Base-by-base conservation (phyloP, 2,888 invertebrate species). In the Rhaphigaster nebulosa region DNA sequence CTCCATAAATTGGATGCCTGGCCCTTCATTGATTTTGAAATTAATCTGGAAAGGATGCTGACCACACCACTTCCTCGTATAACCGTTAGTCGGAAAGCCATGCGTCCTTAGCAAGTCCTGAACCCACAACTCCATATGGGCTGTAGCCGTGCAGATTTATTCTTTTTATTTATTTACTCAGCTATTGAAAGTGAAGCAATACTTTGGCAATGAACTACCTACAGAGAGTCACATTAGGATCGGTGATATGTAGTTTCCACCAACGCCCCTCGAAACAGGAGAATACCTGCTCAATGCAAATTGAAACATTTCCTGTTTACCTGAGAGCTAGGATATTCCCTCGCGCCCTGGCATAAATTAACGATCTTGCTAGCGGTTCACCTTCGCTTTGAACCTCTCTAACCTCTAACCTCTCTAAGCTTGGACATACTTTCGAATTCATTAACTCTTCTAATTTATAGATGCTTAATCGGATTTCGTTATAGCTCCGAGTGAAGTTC, bases 261-360 rank as follows among this genome's bases (percentile, higher is more conserved):
- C 34, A 38, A 76, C 20, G 70, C 70, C 70, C 34, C 15, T 76
- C 10, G 34, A 76, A 76, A 76, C 20, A 29, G 23, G 70, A 76
- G 70, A 76, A 38, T 76, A 76, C 34, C 70, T 76, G 70, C 70
- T 76, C 34, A 38, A 76, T 76, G 70, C 70, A 34, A 76, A 76
- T 76, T 76, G 20, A 34, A 76, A 76, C 70, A 76, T 38, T 76
- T 76, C 70, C 70, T 76, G 70, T 76, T 76, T 76, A 76, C 70
- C 70, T 1, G 70, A 23, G 34, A 76, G 34, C 70, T 18, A 20
- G 70, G 38, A 34, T 76, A 38, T 34, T 76, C 70, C 65, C 65
- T 34, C 70, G 38, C 8, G 70, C 34, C 34, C 70, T 76, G 34
- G 70, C 26, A 76, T 76, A 76, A 20, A 76, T 76, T 38, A 76